Evolutionary conservation across 2,888 invertebrate genomes (phyloP), one percentile per base, ranked within the genome.

Genomic region (Pyrrhopygopsis socrates): DNA sequence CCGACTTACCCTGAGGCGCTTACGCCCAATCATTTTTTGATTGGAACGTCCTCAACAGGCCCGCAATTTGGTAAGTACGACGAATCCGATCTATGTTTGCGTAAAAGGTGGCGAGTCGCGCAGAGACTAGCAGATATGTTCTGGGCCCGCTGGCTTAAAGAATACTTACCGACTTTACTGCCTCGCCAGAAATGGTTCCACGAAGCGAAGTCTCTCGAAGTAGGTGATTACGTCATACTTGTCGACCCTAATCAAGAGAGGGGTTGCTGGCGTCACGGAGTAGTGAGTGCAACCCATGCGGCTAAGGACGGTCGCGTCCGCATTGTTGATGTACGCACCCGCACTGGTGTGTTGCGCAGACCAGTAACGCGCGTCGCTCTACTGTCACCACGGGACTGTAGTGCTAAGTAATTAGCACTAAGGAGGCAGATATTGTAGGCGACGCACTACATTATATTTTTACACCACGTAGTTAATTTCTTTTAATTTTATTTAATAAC

Each of bases 21-120:
- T 11, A 95, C 95, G 0, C 95, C 94, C 1, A 95, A 96, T 45
- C 94, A 95, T 86, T 94, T 95, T 67, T 77, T 95, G 65, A 81
- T 94, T 18, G 92, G 91, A 0, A 71, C 81, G 6, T 92, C 93
- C 1, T 86, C 87, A 0, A 87, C 79, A 22, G 73, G 68, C 11
- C 74, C 54, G 4, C 54, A 54, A 15, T 87, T 86, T 38, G 94
- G 92, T 18, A 80, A 82, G 11, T 93, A 89, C 20, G 82, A 86
- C 8, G 45, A 70, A 15, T n/a, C 41, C 0, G 90, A 93, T 50
- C 83, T 54, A 6, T 54, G 67, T 34, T 54, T 92, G 3, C 73
- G 81, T 6, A 97, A 96, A 73, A 84, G 81, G 1, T 94, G 93
- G 92, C 85, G 91, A 8, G 74, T 91, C 22, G 87, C 90, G 0